Base-by-base conservation (phyloP, 2,888 invertebrate species). In the Creontiades dilutus region DNA sequence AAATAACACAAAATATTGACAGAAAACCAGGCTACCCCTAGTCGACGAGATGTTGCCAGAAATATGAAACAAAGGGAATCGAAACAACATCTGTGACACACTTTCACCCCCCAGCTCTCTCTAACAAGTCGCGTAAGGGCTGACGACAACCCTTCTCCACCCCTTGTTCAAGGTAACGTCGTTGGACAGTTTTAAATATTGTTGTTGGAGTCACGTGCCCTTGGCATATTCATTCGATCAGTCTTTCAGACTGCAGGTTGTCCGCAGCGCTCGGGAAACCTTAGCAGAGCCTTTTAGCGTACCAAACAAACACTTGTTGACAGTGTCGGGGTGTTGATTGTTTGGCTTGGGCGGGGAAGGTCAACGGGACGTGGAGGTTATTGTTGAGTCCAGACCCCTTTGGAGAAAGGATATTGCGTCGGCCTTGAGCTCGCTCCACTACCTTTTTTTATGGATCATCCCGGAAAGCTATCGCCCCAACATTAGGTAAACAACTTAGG, bases 251-350 rank as follows among this genome's bases (percentile, higher is more conserved):
- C n/a, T n/a, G 57, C 57, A 57, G 5, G n/a, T 16, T 52, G n/a
- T n/a, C n/a, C n/a, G n/a, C n/a, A n/a, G n/a, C 16, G 37, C 37
- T 7, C 14, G 52, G 52, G 52, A 57, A 14, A n/a, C 57, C 57
- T n/a, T 37, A n/a, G 7, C 12, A 11, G 11, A 57, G 68, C 23
- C 19, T 68, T 68, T 68, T 68, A 68, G 68, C 23, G 68, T 23
- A 23, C 3, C 68, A 1, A n/a, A n/a, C n/a, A 27, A 68, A 68
- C 12, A 68, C 68, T 68, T 68, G 68, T 68, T 68, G 68, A 68
- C 68, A 68, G 23, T 68, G 68, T 68, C 19, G 68, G 23, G 68
- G 23, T 68, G 68, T 68, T 68, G 68, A 68, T 23, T 68, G 68
- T 68, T 68, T 68, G 68, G 27, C 7, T n/a, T 7, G 16, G 57